These are phyloP conservation scores for Epistrophe eligans DNA, from an alignment of 2,888 invertebrate genomes.

Conservation along the genomic window DNA sequence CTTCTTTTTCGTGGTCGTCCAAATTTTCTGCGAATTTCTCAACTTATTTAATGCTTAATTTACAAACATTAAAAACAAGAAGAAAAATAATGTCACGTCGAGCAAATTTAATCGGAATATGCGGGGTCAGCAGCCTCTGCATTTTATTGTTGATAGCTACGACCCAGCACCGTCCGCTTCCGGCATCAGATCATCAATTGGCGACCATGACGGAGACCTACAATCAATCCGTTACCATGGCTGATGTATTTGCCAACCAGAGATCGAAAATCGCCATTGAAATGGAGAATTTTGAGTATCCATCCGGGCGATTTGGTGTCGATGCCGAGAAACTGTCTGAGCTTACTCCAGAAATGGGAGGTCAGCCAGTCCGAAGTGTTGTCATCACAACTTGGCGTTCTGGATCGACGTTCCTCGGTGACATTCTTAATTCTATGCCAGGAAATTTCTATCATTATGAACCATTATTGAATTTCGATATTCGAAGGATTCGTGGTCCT, in stretches of 20 bases:
- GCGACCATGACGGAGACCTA: constrained; percentile 78
- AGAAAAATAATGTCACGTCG: constrained; percentile 82
- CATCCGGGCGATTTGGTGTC: constrained; percentile 85
- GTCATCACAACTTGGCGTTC: constrained; percentile 96
- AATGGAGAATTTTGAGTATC: constrained; percentile 87
- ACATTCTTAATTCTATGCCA: constrained; percentile 92
- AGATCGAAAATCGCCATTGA: constrained; percentile 85
- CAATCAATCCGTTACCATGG: constrained; percentile 84
- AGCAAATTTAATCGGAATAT: constrained; percentile 83
- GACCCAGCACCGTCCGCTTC: constrained; percentile 82
- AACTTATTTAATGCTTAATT: constrained; percentile 47
- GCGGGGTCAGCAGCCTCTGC: constrained; percentile 83
- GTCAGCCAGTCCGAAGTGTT: constrained; percentile 90
- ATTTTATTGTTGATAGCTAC: constrained; percentile 84
- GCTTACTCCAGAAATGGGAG: constrained; percentile 87
- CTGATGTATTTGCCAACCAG: constrained; percentile 86
- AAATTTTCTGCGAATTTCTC: background rate
- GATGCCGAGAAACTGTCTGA: constrained; percentile 87
- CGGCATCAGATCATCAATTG: constrained; percentile 73
- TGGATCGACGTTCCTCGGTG: constrained; percentile 95
- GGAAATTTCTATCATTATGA: constrained; percentile 96
- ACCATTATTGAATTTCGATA: constrained; percentile 92
- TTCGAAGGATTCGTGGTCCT: constrained; percentile 91
- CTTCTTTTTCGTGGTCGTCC: constrained; percentile 7
- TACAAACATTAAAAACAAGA: constrained; percentile 34